Evolutionary conservation across 2,113 vertebrate species (phyloP).

Genomic region (Cariama cristata): DNA sequence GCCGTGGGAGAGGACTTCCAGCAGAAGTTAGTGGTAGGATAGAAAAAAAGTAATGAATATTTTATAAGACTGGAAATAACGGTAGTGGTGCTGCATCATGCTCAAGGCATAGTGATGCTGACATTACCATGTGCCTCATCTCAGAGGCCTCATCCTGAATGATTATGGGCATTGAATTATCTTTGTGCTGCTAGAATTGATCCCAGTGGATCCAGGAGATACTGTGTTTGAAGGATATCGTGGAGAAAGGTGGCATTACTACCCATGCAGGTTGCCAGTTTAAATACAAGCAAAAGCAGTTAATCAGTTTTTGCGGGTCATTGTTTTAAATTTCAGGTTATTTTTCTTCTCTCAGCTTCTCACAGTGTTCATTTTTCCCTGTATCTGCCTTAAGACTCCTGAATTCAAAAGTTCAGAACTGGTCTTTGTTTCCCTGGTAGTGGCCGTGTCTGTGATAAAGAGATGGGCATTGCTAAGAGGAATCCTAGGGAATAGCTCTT

Average conservation of each 20-base stretch:
- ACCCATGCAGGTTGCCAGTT: background rate
- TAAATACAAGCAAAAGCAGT: background rate
- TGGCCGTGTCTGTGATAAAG: background rate
- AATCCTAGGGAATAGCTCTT: background rate
- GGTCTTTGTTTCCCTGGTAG: background rate
- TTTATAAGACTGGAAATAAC: background rate
- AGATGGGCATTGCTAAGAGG: background rate
- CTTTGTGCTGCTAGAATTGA: background rate
- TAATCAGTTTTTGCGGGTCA: background rate
- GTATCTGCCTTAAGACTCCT: background rate
- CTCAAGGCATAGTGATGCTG: background rate
- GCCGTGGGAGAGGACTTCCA: background rate
- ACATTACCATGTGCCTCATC: background rate
- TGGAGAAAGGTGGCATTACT: background rate
- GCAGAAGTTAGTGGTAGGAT: background rate
- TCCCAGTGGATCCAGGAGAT: background rate
- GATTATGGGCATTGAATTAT: background rate
- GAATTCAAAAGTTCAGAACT: background rate
- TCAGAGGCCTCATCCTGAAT: background rate
- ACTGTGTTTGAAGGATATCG: background rate
- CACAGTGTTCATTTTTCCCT: background rate
- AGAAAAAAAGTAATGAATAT: background rate
- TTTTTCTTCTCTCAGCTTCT: background rate
- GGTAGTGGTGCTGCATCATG: background rate
- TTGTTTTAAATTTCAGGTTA: background rate